Conservation (phyloP, 2,797 vertebrate species). For the Cheracebus regulus region DNA sequence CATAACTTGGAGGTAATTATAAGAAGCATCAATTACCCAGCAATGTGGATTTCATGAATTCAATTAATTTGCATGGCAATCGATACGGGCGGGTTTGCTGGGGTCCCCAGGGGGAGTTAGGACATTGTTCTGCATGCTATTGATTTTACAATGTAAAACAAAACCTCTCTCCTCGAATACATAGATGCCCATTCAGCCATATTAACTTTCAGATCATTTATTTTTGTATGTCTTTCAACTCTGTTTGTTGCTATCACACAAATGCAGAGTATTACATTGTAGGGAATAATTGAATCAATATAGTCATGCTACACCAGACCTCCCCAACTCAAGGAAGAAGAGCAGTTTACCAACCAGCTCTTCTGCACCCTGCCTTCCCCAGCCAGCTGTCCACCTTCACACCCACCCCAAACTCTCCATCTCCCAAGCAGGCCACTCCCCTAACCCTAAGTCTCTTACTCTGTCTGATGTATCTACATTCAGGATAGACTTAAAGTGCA, state of each 20-base stretch:
- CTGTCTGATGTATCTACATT: background rate
- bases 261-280: constrained; percentile 86
- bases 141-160: constrained; percentile 76
- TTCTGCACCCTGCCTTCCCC: background rate
- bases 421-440: background rate
- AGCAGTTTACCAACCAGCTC: constrained; percentile 19
- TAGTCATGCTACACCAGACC: constrained; percentile 78
- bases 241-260: constrained; percentile 88
- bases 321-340: constrained; percentile 65
- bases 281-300: constrained; percentile 87
- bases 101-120: constrained; percentile 76
- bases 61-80: constrained; percentile 88
- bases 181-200: constrained; percentile 87
- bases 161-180: constrained; percentile 80
- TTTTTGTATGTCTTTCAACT: constrained; percentile 88
- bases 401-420: background rate
- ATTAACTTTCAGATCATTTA: constrained; percentile 89
- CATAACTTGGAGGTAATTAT: constrained; percentile 87
- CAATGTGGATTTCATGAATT: constrained; percentile 84
- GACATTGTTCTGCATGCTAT: constrained; percentile 75
- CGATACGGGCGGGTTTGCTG: constrained; percentile 80
- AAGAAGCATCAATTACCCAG: constrained; percentile 87
- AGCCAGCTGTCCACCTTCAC: background rate
- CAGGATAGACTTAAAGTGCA: background rate
- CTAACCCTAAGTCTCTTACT: background rate